Evolutionary conservation across 2,888 invertebrate genomes (phyloP).

Genomic region (Apodemia zela): DNA sequence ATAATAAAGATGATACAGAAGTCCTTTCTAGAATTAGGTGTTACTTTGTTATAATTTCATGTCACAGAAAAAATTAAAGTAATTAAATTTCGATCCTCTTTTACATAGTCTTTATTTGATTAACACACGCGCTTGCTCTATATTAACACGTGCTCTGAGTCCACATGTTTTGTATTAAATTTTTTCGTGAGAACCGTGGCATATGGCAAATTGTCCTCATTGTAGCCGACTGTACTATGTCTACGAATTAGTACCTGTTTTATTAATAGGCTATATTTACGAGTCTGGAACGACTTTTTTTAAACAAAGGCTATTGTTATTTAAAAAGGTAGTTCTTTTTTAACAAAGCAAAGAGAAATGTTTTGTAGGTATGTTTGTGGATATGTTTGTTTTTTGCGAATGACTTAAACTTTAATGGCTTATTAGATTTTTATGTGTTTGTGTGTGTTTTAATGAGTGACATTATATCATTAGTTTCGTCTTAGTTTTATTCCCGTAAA

Average conservation of each 20-base stretch:
- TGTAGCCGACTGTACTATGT: slow-evolving; percentile 29
- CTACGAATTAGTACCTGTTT: slow-evolving; percentile 34
- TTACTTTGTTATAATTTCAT: no score
- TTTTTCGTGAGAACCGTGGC: slow-evolving; percentile 32
- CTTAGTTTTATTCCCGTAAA: no score
- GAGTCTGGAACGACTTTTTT: slow-evolving; percentile 11
- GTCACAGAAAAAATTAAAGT: no score
- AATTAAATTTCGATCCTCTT: no score
- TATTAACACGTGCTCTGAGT: not conserved
- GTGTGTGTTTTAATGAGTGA: no score
- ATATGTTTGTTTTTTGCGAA: no score
- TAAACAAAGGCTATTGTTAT: not conserved
- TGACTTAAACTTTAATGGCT: slow-evolving; percentile 3
- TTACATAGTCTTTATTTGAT: no score
- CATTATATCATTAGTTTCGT: no score
- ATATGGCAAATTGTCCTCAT: slow-evolving; percentile 36
- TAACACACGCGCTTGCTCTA: not conserved
- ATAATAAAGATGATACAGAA: no score
- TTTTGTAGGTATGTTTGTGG: not conserved
- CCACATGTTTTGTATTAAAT: slow-evolving; percentile 21
- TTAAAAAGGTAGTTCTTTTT: not conserved
- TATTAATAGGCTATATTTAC: slow-evolving; percentile 28
- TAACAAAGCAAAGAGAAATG: not conserved
- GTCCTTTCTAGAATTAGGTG: no score
- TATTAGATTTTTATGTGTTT: not conserved